Percentiles rank a stretch among this genome's conserved stretches.
Conservation (phyloP, 2,888 invertebrate species). For the Trissoscelio sp. region DNA sequence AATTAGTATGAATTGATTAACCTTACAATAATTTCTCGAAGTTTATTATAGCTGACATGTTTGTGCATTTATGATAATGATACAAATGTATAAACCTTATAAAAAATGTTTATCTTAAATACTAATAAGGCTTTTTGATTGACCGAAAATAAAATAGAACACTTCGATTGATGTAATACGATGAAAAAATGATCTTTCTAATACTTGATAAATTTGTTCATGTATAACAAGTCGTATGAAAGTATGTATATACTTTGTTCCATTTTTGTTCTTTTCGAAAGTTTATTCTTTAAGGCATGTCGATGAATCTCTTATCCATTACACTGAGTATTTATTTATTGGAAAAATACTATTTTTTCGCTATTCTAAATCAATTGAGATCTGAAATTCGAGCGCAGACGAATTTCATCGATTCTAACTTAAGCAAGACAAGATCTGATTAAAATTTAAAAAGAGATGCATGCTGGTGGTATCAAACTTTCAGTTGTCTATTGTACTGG, state of each 20-base stretch:
- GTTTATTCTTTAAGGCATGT: constrained; percentile 38
- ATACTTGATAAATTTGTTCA: not conserved
- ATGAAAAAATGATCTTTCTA: not conserved
- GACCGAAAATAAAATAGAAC: not conserved
- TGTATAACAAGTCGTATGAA: not conserved
- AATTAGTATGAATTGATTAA: constrained; percentile 3
- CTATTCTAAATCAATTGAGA: constrained; percentile 49
- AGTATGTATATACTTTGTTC: not conserved
- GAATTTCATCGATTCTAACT: constrained; percentile 43
- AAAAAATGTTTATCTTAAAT: constrained; percentile 27
- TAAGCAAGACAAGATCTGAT: constrained; percentile 20
- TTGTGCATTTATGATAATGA: constrained; percentile 23
- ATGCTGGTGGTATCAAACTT: constrained; percentile 71
- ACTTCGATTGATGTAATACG: constrained; percentile 3
- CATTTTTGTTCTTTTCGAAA: constrained; percentile 16
- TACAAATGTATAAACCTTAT: constrained; percentile 40
- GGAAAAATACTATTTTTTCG: constrained; percentile 38
- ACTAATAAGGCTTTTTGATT: constrained; percentile 36
- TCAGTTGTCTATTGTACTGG: constrained; percentile 77
- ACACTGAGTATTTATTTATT: constrained; percentile 36
- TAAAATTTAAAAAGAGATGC: constrained; percentile 8
- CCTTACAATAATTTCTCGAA: not conserved
- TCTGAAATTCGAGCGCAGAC: constrained; percentile 55
- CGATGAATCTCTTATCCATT: constrained; percentile 10
- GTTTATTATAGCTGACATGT: constrained; percentile 13